These are phyloP conservation scores for Baryphthengus martii DNA, from an alignment of 2,113 vertebrate genomes.

Conservation along the genomic window DNA sequence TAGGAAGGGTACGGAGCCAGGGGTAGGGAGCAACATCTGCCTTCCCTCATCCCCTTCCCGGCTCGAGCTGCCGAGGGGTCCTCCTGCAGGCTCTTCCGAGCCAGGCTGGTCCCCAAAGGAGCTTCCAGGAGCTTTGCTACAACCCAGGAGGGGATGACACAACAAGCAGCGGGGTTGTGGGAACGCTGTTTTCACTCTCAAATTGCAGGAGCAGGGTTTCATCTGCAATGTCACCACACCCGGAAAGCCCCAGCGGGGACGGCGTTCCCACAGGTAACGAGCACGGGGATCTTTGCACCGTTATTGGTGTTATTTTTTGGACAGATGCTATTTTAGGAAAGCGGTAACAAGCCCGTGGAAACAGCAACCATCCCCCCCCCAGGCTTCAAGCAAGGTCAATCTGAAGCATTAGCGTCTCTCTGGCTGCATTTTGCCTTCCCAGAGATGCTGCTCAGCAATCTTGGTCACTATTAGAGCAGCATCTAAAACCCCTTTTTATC, in stretches of 20 bases:
- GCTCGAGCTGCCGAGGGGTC: accelerated
- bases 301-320: not conserved
- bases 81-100: accelerated
- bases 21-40: not conserved
- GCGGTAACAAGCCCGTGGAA: not conserved
- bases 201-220: not conserved
- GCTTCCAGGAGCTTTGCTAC: not conserved
- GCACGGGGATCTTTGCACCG: accelerated
- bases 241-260: accelerated
- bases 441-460: not conserved
- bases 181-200: accelerated
- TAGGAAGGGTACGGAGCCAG: not conserved
- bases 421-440: not conserved
- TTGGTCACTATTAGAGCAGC: not conserved
- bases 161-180: not conserved
- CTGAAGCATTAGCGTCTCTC: not conserved
- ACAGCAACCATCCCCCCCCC: not conserved
- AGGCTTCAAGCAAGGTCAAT: not conserved
- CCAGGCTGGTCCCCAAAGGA: not conserved
- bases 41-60: not conserved
- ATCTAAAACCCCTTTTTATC: not conserved
- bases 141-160: not conserved
- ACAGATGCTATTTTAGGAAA: not conserved
- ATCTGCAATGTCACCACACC: accelerated
- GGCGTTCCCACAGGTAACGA: not conserved